Evolutionary conservation across 2,797 vertebrate genomes (phyloP), one percentile per base, ranked within the genome.

Genomic region (Cirrhinus molitorella): DNA sequence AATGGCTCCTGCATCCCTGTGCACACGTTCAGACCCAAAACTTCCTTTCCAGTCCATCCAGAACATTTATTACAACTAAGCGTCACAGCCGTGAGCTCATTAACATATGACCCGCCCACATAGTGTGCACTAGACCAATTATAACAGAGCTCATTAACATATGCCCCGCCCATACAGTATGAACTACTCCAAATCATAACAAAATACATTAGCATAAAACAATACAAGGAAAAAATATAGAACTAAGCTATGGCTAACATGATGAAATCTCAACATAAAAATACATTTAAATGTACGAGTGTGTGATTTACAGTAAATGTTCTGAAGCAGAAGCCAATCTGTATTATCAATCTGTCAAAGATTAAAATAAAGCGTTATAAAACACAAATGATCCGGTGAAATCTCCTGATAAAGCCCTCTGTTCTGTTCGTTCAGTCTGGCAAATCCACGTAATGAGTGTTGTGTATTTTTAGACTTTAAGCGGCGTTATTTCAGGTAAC

Each of bases 401-500:
- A 71, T 31, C 72, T 77, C 37, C 63, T 37, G 31, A 49, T 61
- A 57, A 70, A 81, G 66, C 57, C 31, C 61, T 37, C 40, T 45
- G 55, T 75, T 75, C 45, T 13, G 14, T 57, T 28, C 34, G 4
- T 25, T 70, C 47, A 31, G 45, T 59, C 13, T 57, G 57, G 19
- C 61, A 77, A 51, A 80, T 77, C 67, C 45, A 34, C 40, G 19
- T 45, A 86, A 86, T 72, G 31, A 84, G 21, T 40, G 8, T 1
- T 12, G 66, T 11, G 14, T 91, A 90, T 91, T 92, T 93, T 89
- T 91, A 90, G 86, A 87, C n/a, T 11, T 81, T 43, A 68, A 75
- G 73, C 45, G n/a, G 23, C 57, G 84, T 88, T 90, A 93, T 92
- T 92, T 78, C 77, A 59, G 85, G 92, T 85, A 88, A 85, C 91